These are phyloP conservation scores for Zootoca vivipara DNA, from an alignment of 2,113 vertebrate genomes.

Conservation along the genomic window DNA sequence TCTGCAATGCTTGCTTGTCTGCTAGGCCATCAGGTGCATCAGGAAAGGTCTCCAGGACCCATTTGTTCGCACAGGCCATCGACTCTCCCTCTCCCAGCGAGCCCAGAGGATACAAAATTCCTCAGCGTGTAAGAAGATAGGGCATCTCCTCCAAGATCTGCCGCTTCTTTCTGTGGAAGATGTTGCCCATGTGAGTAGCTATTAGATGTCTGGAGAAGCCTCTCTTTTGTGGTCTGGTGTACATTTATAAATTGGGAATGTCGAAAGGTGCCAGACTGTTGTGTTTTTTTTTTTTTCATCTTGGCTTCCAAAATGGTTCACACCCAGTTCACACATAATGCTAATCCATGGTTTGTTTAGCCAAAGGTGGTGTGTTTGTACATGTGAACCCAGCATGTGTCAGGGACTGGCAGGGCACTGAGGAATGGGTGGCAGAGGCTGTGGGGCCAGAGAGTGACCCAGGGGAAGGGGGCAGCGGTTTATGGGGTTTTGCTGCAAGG, in stretches of 20 bases:
- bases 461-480: too few relatives aligned
- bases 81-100: constrained; percentile 87
- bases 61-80: constrained; percentile 86
- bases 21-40: constrained; percentile 84
- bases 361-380: too few relatives aligned
- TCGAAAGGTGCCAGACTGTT: background rate
- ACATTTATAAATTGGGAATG: background rate
- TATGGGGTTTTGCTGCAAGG: too few relatives aligned
- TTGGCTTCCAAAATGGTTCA: too few relatives aligned
- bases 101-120: constrained; percentile 87
- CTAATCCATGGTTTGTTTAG: too few relatives aligned
- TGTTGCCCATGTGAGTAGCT: constrained; percentile 85
- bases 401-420: too few relatives aligned
- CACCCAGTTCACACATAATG: too few relatives aligned
- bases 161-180: constrained; percentile 80
- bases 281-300: too few relatives aligned
- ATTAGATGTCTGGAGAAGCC: background rate
- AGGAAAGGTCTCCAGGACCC: constrained; percentile 85
- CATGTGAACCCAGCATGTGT: too few relatives aligned
- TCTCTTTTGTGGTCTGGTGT: background rate
- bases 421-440: too few relatives aligned
- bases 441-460: too few relatives aligned
- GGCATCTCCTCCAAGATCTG: constrained; percentile 75
- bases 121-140: constrained; percentile 78
- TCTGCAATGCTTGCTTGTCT: background rate